phyloP scores from a whole-genome alignment of 2,888 invertebrate genomes.

The Chirona hameri region DNA sequence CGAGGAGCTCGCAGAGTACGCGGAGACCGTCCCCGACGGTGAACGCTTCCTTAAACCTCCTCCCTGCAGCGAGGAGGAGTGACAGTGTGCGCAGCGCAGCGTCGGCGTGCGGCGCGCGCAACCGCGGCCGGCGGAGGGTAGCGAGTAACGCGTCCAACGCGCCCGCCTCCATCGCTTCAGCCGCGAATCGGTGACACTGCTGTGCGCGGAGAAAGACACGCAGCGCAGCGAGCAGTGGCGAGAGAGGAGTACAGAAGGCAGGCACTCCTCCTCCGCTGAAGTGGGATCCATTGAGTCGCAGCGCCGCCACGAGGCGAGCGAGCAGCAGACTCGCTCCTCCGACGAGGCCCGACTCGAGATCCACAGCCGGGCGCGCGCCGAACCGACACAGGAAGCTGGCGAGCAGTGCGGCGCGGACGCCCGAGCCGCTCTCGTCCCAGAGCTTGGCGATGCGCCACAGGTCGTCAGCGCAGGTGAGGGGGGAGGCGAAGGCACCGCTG shows the following conservation, averaged over 20 bases:
- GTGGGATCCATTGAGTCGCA: not conserved
- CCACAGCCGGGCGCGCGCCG: not conserved
- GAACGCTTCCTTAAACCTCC: conserved; percentile 1
- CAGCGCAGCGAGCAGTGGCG: not conserved
- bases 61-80: not conserved
- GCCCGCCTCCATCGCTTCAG: not conserved
- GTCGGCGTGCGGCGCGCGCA: conserved; percentile 1
- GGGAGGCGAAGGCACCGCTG: not conserved
- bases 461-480: not conserved
- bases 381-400: conserved; percentile 3
- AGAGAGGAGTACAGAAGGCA: not conserved
- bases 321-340: conserved; percentile 9
- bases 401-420: not conserved
- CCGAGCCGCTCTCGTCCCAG: not conserved
- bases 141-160: not conserved
- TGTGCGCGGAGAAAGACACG: not conserved
- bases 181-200: not conserved
- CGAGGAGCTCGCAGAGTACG: conserved; percentile 1
- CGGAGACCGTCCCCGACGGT: not conserved
- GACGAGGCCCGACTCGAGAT: not conserved
- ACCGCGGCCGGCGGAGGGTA: not conserved
- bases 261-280: not conserved
- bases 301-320: not conserved
- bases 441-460: not conserved
- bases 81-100: not conserved